phyloP scores from a whole-genome alignment of 2,888 invertebrate species.

The Campaea margaritaria region DNA sequence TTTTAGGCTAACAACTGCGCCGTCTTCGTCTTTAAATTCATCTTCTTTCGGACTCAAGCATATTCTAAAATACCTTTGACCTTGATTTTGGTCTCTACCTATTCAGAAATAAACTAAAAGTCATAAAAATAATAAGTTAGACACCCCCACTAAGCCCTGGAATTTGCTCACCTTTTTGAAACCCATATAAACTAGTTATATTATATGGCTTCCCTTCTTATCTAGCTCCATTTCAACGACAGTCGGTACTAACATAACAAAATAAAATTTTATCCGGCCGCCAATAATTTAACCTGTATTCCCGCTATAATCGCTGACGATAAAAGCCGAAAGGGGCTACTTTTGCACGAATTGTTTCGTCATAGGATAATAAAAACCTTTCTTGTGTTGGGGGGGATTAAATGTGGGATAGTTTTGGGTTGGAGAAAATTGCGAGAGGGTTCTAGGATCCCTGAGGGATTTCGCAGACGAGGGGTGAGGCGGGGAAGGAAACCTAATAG shows the following conservation, averaged over 20 bases:
- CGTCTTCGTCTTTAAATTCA: no score
- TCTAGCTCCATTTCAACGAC: conserved; percentile 10
- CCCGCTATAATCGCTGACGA: conserved; percentile 23
- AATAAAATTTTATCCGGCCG: conserved; percentile 26
- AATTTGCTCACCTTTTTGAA: not conserved
- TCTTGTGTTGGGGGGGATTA: conserved; percentile 68
- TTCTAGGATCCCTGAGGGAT: conserved; percentile 50
- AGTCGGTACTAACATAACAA: conserved; percentile 14
- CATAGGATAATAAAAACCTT: conserved; percentile 70
- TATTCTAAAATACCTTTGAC: no score
- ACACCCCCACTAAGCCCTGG: not conserved
- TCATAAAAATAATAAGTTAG: not conserved
- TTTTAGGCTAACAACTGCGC: no score
- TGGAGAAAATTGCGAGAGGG: conserved; percentile 65
- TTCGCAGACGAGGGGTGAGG: conserved; percentile 40
- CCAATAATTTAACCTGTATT: conserved; percentile 33
- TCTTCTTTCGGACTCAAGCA: no score
- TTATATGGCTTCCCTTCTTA: conserved; percentile 11
- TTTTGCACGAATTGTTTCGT: conserved; percentile 66
- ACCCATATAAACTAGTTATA: conserved; percentile 10
- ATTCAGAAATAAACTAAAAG: not conserved
- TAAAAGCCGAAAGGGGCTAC: conserved; percentile 47
- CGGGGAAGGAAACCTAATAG: conserved; percentile 47
- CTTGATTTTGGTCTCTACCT: no score
- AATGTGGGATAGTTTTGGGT: conserved; percentile 71